Conservation (phyloP, 1,140 invertebrate species). For the Cephus cinctus region DNA sequence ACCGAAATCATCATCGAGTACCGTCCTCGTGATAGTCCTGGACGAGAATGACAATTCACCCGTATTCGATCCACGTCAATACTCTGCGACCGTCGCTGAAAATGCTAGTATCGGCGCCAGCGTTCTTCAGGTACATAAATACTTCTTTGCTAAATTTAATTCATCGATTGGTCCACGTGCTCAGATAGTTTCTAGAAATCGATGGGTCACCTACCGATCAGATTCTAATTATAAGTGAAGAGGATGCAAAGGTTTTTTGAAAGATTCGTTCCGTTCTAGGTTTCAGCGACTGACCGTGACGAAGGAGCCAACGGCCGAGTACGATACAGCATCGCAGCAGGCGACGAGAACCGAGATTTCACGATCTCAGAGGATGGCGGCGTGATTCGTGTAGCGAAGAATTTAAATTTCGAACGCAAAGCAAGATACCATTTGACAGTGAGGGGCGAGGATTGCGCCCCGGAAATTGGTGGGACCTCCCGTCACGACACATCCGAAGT, state of each 20-base stretch:
- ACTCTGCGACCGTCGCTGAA: conserved; percentile 84
- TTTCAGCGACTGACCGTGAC: conserved; percentile 90
- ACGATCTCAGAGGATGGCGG: conserved; percentile 88
- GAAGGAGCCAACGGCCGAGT: conserved; percentile 85
- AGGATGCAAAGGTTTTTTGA: conserved; percentile 24
- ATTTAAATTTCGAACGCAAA: conserved; percentile 88
- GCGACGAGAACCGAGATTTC: conserved; percentile 88
- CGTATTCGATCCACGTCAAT: conserved; percentile 84
- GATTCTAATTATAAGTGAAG: conserved; percentile 8
- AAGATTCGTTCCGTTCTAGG: too few relatives aligned
- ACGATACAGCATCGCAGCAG: conserved; percentile 83
- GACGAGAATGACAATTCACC: conserved; percentile 96
- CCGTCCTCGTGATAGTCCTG: conserved; percentile 73
- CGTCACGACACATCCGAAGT: conserved; percentile 73
- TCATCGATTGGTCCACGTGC: not conserved
- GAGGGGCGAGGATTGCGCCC: conserved; percentile 84
- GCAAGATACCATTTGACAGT: conserved; percentile 80
- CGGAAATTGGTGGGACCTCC: conserved; percentile 59
- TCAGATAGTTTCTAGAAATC: not conserved
- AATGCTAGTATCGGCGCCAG: conserved; percentile 91
- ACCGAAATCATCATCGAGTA: conserved; percentile 68
- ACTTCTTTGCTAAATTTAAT: too few relatives aligned
- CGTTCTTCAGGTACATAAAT: conserved; percentile 70
- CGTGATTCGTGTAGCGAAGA: conserved; percentile 83
- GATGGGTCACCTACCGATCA: not conserved